Evolutionary conservation across 1,140 invertebrate species (phyloP), one percentile per base, ranked within the genome.

Genomic region (Trichoplusia ni): DNA sequence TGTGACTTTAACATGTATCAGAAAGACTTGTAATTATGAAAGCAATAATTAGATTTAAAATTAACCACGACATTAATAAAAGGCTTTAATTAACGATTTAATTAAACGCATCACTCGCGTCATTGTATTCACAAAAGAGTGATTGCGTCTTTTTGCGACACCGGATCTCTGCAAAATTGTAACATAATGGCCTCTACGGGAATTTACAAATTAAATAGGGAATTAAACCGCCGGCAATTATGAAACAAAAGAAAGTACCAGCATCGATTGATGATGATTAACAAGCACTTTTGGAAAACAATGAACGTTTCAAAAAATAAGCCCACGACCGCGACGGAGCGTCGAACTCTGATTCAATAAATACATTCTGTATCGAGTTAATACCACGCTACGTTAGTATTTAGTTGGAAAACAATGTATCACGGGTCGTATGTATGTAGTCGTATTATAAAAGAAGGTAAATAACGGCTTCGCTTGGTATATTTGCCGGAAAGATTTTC

Each of bases 401-500:
- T 19, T 51, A 51, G 47, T 13, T 31, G 35, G 37, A 44, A 59
- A 61, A 61, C 64, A 64, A 35, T 49, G 49, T 54, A 42, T 56
- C 61, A 33, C 14, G 23, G 29, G 21, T 9, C 31, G 3, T n/a
- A n/a, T n/a, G 47, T 38, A 60, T 27, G 47, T 60, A 44, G 37
- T 35, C 46, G 56, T 53, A 56, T 40, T 66, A 56, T 54, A 64
- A 82, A 79, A 72, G 59, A 79, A 71, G 70, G 81, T 71, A 79
- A 81, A 82, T 75, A 75, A 71, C 66, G 58, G 61, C 72, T 64
- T 76, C 75, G 69, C 79, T 71, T 70, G 74, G 64, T 82, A 76
- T 84, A 82, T 85, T 86, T 86, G 73, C 77, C 67, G 73, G 75
- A 84, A 86, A 82, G 81, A 86, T 83, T 84, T 87, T 80, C 74